Percentiles rank a stretch among this genome's conserved stretches.
Conservation (phyloP, 2,113 vertebrate species). For the Prietella phreatophila region DNA sequence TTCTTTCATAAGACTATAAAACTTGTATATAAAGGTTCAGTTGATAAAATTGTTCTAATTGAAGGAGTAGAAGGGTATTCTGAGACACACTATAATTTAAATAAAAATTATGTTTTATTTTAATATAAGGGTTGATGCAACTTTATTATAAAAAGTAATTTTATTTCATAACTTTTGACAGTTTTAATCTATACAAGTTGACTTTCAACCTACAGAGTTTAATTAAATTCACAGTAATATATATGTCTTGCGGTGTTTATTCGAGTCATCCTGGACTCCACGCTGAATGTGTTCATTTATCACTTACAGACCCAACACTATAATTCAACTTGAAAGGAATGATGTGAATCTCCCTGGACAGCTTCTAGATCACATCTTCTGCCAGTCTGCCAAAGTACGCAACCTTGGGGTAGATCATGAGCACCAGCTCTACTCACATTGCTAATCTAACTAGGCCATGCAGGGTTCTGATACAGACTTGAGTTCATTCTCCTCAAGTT, state of each 20-base stretch:
- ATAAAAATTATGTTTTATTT: too few species aligned
- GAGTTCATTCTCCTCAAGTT: too few species aligned
- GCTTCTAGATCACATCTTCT: background rate
- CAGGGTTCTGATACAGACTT: background rate
- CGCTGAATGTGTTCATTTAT: background rate
- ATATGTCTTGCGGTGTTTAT: background rate
- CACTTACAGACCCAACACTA: background rate
- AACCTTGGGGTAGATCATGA: background rate
- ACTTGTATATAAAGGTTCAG: too few species aligned
- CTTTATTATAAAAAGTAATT: too few species aligned
- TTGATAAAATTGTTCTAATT: too few species aligned
- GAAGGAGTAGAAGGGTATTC: background rate
- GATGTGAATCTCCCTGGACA: background rate
- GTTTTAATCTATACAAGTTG: background rate
- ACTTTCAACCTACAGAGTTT: background rate
- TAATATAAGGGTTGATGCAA: background rate
- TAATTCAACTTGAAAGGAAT: background rate
- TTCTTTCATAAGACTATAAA: too few species aligned
- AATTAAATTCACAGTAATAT: background rate
- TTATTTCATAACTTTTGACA: too few species aligned
- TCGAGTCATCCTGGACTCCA: background rate
- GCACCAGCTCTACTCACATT: background rate
- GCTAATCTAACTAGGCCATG: background rate
- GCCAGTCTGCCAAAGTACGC: background rate
- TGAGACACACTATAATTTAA: too few species aligned